phyloP scores from a whole-genome alignment of 1,140 invertebrate species.

The Cotesia typhae region DNA sequence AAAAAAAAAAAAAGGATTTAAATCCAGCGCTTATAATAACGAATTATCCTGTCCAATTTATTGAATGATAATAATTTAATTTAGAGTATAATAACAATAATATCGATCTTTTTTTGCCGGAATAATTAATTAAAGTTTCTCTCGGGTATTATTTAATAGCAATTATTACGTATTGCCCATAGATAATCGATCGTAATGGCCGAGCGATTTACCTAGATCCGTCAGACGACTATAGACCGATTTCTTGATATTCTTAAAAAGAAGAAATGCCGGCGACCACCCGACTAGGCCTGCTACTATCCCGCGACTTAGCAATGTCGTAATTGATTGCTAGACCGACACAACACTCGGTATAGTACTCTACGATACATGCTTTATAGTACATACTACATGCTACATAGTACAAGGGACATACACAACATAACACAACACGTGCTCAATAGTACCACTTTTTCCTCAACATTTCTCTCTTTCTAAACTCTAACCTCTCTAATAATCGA shows the following conservation, averaged over 20 bases:
- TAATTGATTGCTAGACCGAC: constrained; percentile 7
- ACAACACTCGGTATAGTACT: neutral
- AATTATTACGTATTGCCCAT: constrained; percentile 31
- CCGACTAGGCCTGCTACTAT: neutral
- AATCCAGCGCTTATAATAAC: too few relatives aligned
- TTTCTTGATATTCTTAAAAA: constrained; percentile 29
- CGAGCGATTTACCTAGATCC: constrained; percentile 29
- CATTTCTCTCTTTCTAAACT: constrained; percentile 3
- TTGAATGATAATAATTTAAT: constrained; percentile 7
- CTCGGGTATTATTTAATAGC: constrained; percentile 22
- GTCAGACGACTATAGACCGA: constrained; percentile 7
- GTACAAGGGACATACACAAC: too few relatives aligned
- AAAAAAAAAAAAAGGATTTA: too few relatives aligned
- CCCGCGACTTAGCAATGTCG: neutral
- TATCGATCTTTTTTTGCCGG: neutral
- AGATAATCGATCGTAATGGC: constrained; percentile 30
- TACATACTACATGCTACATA: neutral
- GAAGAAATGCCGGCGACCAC: neutral
- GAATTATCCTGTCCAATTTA: too few relatives aligned
- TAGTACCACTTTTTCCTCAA: neutral
- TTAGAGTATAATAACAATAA: neutral
- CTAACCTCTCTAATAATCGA: neutral
- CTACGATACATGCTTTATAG: neutral
- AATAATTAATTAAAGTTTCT: constrained; percentile 26
- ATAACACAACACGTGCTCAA: neutral